These are phyloP conservation scores for Oscheius sp. DNA, from an alignment of 2,888 invertebrate genomes.

Conservation along the genomic window DNA sequence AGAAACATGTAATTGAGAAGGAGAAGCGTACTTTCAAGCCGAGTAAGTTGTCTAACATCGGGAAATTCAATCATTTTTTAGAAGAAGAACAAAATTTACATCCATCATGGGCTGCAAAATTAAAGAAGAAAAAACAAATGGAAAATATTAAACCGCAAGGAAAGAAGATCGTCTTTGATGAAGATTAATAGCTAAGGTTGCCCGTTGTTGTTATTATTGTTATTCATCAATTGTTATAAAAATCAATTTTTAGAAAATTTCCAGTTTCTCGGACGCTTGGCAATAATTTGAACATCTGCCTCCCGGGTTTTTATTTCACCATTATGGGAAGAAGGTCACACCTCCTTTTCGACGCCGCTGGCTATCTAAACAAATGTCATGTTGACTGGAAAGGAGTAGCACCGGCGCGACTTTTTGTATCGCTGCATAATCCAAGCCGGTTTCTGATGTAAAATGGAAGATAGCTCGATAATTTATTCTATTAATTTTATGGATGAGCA, in stretches of 20 bases:
- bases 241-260: no score
- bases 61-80: background rate
- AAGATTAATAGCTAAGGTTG: slow-evolving; percentile 1
- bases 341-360: no score
- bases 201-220: slow-evolving; percentile 7
- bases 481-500: no score
- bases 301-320: no score
- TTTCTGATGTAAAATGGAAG: background rate
- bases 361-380: no score
- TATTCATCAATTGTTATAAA: slow-evolving; percentile 1
- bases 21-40: slow-evolving; percentile 1
- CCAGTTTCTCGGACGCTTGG: no score
- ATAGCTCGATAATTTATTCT: background rate
- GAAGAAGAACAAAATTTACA: slow-evolving; percentile 10
- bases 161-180: slow-evolving; percentile 12
- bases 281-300: no score
- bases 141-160: slow-evolving; percentile 19
- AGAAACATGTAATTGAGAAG: slow-evolving; percentile 2
- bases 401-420: background rate
- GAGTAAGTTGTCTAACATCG: slow-evolving; percentile 2
- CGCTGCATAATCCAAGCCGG: slow-evolving; percentile 2
- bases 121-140: slow-evolving; percentile 18
- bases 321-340: no score
- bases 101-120: slow-evolving; percentile 24
- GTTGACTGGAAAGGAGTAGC: background rate